These are phyloP conservation scores for Felis chaus DNA, from an alignment of 2,113 vertebrate genomes.

Conservation along the genomic window DNA sequence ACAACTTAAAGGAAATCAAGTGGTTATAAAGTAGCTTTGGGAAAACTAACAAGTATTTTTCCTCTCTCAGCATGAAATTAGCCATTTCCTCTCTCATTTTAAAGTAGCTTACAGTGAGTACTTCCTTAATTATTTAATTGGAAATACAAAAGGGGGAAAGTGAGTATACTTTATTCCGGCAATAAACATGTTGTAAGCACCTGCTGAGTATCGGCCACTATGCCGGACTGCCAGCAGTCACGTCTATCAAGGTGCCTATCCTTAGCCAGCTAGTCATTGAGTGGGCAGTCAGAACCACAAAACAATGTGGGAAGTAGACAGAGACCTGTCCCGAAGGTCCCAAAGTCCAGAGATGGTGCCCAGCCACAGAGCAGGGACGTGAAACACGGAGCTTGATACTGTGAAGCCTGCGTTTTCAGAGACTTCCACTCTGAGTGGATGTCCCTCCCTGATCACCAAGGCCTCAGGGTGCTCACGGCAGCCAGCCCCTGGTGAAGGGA, in stretches of 20 bases:
- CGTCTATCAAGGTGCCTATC: background rate
- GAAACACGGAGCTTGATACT: background rate
- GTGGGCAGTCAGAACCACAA: background rate
- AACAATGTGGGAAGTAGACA: background rate
- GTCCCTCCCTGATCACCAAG: background rate
- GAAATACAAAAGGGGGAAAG: background rate
- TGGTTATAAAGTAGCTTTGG: background rate
- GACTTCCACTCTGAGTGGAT: background rate
- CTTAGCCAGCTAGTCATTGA: background rate
- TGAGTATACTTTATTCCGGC: background rate
- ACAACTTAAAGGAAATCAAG: conserved; percentile 26
- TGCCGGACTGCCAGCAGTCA: background rate
- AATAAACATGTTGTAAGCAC: background rate
- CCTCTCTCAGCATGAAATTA: background rate
- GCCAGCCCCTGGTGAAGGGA: background rate
- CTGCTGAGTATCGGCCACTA: background rate
- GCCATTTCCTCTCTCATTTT: conserved; percentile 34
- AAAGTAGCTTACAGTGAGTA: background rate
- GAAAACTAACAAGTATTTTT: conserved; percentile 20
- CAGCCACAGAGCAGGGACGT: background rate
- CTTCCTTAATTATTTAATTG: conserved; percentile 55
- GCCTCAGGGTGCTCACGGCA: background rate
- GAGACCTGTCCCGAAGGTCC: background rate
- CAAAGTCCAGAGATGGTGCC: background rate
- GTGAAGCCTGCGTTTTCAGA: background rate